phyloP scores from a whole-genome alignment of 2,113 vertebrate species.

The Rhea pennata region DNA sequence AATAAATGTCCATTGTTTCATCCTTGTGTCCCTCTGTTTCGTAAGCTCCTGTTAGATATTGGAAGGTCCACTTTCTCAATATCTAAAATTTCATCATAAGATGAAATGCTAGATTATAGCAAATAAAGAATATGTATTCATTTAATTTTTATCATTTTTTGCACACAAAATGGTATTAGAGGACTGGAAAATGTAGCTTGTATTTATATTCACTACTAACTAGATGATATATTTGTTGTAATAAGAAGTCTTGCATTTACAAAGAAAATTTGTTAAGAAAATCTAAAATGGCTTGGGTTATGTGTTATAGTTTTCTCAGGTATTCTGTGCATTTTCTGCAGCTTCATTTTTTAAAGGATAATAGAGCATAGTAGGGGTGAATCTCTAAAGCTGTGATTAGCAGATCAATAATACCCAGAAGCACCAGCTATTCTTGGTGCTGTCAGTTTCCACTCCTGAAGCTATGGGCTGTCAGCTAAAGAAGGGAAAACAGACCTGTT shows the following conservation, averaged over 20 bases:
- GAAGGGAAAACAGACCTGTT: not conserved
- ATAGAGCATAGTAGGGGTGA: not conserved
- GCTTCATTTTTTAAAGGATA: not conserved
- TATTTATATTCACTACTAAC: not conserved
- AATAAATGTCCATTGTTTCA: too few species aligned
- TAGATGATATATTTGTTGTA: not conserved
- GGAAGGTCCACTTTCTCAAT: not conserved
- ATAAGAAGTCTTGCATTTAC: not conserved
- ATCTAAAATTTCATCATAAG: not conserved
- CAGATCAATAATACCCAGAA: not conserved
- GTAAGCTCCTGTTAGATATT: too few species aligned
- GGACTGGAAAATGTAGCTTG: not conserved
- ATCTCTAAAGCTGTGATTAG: not conserved
- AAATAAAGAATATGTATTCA: not conserved
- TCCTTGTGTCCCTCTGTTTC: too few species aligned
- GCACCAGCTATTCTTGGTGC: not conserved
- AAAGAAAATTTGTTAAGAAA: not conserved
- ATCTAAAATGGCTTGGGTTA: not conserved
- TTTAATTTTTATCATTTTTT: not conserved
- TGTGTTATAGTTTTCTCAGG: not conserved
- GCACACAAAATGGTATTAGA: too few species aligned
- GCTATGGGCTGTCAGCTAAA: not conserved
- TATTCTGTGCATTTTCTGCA: not conserved
- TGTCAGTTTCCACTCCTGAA: not conserved
- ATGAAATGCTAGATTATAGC: not conserved